phyloP scores from a whole-genome alignment of 1,140 invertebrate genomes.

The Aethina tumida region DNA sequence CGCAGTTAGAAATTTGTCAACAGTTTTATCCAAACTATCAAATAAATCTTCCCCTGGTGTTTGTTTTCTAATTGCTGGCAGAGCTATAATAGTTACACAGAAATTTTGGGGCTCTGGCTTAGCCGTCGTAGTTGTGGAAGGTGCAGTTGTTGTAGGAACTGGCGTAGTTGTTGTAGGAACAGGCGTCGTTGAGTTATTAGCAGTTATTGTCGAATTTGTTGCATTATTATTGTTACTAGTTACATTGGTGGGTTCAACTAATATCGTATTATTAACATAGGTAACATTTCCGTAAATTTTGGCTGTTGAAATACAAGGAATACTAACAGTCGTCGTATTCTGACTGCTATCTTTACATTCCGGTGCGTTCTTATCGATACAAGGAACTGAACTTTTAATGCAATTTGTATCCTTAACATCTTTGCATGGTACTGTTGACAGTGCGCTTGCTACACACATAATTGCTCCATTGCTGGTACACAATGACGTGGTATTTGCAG shows the following conservation, averaged over 20 bases:
- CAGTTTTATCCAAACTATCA: too few species aligned
- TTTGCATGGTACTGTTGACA: constrained; percentile 20
- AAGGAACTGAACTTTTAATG: constrained; percentile 17
- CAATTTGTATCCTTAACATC: constrained; percentile 17
- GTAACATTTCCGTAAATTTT: constrained; percentile 19
- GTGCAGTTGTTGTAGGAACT: too few species aligned
- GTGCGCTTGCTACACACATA: constrained; percentile 22
- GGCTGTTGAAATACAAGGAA: constrained; percentile 22
- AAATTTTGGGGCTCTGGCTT: too few species aligned
- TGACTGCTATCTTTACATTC: constrained; percentile 10
- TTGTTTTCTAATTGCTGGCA: constrained; percentile 19
- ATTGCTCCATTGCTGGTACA: constrained; percentile 25
- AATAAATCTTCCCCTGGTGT: constrained; percentile 15
- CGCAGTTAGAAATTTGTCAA: too few species aligned
- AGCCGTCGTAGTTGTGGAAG: constrained; percentile 3
- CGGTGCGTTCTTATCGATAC: constrained; percentile 16
- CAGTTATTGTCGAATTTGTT: not conserved
- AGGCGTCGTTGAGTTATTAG: too few species aligned
- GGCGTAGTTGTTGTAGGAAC: too few species aligned
- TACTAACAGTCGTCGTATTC: constrained; percentile 13
- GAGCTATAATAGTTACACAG: constrained; percentile 22
- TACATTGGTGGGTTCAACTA: constrained; percentile 12
- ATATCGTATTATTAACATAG: constrained; percentile 21
- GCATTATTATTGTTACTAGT: constrained; percentile 8
- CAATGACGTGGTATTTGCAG: constrained; percentile 19